These are phyloP conservation scores for Talpa occidentalis DNA, from an alignment of 2,113 vertebrate genomes.

Conservation along the genomic window DNA sequence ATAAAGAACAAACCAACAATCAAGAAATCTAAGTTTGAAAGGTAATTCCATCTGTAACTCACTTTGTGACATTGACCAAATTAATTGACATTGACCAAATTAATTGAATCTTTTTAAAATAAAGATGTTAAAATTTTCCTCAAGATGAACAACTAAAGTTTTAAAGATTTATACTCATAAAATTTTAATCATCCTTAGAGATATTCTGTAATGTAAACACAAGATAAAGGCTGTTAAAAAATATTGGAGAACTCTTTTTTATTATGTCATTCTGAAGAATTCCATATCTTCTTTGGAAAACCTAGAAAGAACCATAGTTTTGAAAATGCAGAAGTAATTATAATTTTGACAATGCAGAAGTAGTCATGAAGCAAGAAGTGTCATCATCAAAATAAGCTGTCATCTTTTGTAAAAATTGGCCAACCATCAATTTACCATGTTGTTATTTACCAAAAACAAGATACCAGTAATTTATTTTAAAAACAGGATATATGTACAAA, in stretches of 20 bases:
- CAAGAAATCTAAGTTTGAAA: background rate
- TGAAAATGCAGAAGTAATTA: background rate
- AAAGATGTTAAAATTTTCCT: slow-evolving; percentile 16
- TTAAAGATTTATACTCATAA: background rate
- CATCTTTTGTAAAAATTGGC: background rate
- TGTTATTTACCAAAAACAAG: background rate
- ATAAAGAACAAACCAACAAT: background rate
- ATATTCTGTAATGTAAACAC: background rate
- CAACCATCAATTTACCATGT: background rate
- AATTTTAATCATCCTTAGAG: background rate
- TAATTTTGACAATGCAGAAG: background rate
- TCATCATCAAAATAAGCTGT: background rate
- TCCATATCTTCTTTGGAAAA: background rate
- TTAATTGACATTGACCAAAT: background rate
- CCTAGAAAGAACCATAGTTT: background rate
- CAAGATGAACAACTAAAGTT: background rate
- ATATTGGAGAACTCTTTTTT: background rate
- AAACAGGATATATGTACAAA: background rate
- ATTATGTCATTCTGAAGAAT: background rate
- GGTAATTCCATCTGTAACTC: background rate
- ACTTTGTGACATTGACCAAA: background rate
- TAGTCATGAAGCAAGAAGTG: background rate
- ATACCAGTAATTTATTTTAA: background rate
- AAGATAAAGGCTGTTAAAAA: background rate
- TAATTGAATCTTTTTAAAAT: slow-evolving; percentile 17